Evolutionary conservation across 2,888 invertebrate species (phyloP).

Genomic region (Drosophila kuntzei): DNA sequence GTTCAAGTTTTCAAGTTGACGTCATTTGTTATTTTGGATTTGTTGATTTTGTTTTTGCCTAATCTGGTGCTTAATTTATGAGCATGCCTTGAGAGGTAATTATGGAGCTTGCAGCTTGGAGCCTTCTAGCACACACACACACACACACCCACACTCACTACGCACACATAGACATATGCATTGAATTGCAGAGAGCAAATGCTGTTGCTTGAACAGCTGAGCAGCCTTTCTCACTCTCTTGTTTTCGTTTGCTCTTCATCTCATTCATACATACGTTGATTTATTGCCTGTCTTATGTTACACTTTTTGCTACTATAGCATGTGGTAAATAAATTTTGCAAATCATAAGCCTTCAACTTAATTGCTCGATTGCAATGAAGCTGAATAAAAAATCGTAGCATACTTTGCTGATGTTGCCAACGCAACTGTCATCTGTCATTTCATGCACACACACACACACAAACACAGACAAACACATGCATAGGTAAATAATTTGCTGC

Average conservation of each 20-base stretch:
- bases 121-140: slow-evolving; percentile 26
- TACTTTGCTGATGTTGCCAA: slow-evolving; percentile 12
- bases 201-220: slow-evolving; percentile 1
- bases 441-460: slow-evolving; percentile 1
- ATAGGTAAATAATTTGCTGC: slow-evolving; percentile 2
- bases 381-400: slow-evolving; percentile 20
- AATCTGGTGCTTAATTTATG: slow-evolving; percentile 60
- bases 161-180: background rate
- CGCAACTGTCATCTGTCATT: slow-evolving; percentile 5
- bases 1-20: slow-evolving; percentile 48
- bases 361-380: background rate
- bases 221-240: background rate
- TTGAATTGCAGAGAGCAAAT: slow-evolving; percentile 4
- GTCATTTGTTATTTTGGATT: slow-evolving; percentile 51
- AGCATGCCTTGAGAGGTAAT: slow-evolving; percentile 53
- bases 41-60: slow-evolving; percentile 38
- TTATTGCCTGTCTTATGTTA: slow-evolving; percentile 2
- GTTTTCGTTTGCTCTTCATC: no score
- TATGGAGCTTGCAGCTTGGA: slow-evolving; percentile 32
- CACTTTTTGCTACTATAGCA: background rate
- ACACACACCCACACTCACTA: background rate
- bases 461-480: background rate
- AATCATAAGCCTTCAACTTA: background rate
- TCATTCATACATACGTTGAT: background rate
- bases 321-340: background rate